Evolutionary conservation across 2,113 vertebrate species (phyloP), one percentile per base, ranked within the genome.

Genomic region (Sinosuthora webbiana): DNA sequence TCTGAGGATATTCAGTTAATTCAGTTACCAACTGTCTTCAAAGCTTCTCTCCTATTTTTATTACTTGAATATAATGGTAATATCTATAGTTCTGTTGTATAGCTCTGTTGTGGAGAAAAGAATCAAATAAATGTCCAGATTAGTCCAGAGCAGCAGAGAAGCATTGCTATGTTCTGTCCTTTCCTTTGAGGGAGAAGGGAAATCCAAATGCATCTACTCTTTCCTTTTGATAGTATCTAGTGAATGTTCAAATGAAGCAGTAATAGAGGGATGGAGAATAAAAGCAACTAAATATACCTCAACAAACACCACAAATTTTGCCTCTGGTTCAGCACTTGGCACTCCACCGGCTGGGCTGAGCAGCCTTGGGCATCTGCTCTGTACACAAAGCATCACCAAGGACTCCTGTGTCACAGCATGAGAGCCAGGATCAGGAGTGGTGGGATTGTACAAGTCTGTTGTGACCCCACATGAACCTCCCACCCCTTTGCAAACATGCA

Each of bases 1-100:
- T 94, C 83, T 42, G 45, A 21, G 56, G 60, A 62, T 87, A 87
- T 80, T 68, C 44, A 49, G 78, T 94, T 95, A 94, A 94, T 95
- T 89, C 81, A 56, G 68, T 95, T 88, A 53, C 87, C 82, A 89
- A 93, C 93, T 94, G 89, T 68, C 91, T 92, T 83, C 70, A 74
- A 64, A 95, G 83, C 52, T 45, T 75, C 73, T 57, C 52, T 87
- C 70, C 27, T 79, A 33, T 95, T 96, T 78, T 92, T 83, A 90
- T 96, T 93, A 93, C 79, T 83, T 78, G 63, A 56, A 41, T 80
- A 22, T 42, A 60, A 77, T 64, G 67, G 39, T 82, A 86, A 94
- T 81, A 88, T 50, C 69, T n/a, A 57, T 30, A 76, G 68, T 9
- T 52, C 44, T 52, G 14, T 57, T 19, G 0, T 16, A 57, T 30